Evolutionary conservation across 2,113 vertebrate genomes (phyloP).

Genomic region (Pterocles gutturalis): DNA sequence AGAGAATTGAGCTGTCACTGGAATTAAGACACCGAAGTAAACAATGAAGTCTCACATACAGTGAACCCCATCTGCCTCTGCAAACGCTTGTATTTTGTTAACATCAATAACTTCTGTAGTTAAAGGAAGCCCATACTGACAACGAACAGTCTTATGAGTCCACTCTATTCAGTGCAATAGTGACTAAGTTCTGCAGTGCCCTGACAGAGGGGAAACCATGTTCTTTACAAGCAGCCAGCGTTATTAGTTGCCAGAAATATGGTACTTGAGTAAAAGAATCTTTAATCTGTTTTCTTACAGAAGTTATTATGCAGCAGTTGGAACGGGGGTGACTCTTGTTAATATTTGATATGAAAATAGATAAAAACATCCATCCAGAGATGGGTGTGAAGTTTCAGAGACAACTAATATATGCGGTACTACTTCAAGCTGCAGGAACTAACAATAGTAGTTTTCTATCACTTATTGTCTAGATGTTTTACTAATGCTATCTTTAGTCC

Average conservation of each 20-base stretch:
- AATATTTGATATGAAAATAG: background rate
- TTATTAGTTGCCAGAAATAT: background rate
- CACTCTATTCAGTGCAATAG: background rate
- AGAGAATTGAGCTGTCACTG: background rate
- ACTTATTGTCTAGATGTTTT: background rate
- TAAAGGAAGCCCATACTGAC: background rate
- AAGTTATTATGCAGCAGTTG: background rate
- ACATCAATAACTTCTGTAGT: background rate
- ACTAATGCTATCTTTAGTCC: background rate
- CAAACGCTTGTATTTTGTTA: background rate
- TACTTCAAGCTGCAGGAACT: background rate
- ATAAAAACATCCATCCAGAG: background rate
- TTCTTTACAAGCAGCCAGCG: background rate
- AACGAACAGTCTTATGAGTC: background rate
- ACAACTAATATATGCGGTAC: background rate
- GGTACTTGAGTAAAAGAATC: background rate
- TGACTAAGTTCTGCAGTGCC: background rate
- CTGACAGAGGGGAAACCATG: background rate
- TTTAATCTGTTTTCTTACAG: background rate
- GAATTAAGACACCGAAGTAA: background rate
- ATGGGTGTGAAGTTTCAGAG: background rate
- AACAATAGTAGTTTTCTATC: background rate
- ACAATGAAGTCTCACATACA: background rate
- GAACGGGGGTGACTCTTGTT: background rate
- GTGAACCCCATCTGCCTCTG: background rate